Percentiles rank a stretch among this genome's conserved stretches.
phyloP scores from a whole-genome alignment of 2,888 invertebrate species.

The Orthonychiurus folsomi region DNA sequence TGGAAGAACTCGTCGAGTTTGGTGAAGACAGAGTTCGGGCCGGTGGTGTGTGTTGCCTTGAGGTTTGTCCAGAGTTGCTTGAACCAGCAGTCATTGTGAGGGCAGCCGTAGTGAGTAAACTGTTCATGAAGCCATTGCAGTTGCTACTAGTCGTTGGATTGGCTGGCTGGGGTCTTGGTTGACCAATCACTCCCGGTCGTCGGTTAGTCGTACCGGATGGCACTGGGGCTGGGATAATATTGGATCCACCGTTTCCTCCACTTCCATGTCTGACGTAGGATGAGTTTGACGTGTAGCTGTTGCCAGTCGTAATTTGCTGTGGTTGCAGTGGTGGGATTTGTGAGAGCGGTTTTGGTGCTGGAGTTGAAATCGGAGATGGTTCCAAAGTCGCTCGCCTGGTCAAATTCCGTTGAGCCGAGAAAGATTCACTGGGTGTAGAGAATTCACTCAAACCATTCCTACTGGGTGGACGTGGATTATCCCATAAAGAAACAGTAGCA shows the following conservation, averaged over 20 bases:
- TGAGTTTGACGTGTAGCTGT: neutral
- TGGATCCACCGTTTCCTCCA: neutral
- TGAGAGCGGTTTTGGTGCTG: neutral
- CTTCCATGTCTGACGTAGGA: neutral
- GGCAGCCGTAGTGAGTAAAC: conserved; percentile 17
- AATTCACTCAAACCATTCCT: conserved; percentile 35
- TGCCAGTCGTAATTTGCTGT: neutral
- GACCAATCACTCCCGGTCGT: conserved; percentile 35
- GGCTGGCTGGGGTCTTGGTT: conserved; percentile 13
- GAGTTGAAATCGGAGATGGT: neutral
- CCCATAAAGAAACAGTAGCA: conserved; percentile 25
- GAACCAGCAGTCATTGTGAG: conserved; percentile 17
- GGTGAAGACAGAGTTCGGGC: conserved; percentile 9
- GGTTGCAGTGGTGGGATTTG: neutral
- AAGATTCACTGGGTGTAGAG: conserved; percentile 30
- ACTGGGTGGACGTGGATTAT: conserved; percentile 27
- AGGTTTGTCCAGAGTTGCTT: conserved; percentile 1
- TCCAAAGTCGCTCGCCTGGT: neutral
- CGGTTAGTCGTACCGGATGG: neutral
- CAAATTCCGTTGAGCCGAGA: neutral
- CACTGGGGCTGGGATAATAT: neutral
- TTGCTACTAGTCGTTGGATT: neutral
- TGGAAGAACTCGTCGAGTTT: conserved; percentile 8
- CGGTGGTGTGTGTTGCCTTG: conserved; percentile 29
- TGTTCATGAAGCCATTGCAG: neutral